Evolutionary conservation across 2,888 invertebrate genomes (phyloP).

Genomic region (Lissocephala sabroskyi): DNA sequence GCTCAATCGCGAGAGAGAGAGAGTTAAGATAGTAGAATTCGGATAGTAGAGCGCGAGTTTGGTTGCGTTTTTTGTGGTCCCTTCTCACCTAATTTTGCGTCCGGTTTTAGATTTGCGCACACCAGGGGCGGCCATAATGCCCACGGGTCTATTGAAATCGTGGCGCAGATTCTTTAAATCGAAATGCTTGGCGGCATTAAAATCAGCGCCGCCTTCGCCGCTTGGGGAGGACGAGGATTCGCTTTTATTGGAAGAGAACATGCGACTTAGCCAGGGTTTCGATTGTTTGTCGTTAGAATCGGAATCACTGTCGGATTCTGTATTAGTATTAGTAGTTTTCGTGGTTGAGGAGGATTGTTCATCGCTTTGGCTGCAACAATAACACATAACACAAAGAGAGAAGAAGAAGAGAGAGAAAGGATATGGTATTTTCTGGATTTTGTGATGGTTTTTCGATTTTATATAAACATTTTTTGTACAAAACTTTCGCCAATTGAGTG

Average conservation of each 20-base stretch:
- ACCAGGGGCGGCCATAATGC: slow-evolving; percentile 67
- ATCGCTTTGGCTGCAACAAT: slow-evolving; percentile 72
- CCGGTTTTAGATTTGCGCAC: slow-evolving; percentile 69
- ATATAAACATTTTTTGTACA: background rate
- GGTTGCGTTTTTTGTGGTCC: slow-evolving; percentile 12
- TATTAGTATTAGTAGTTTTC: slow-evolving; percentile 63
- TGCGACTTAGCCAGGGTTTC: slow-evolving; percentile 72
- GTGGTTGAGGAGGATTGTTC: slow-evolving; percentile 66
- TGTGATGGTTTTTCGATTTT: slow-evolving; percentile 1
- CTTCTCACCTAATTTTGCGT: slow-evolving; percentile 74
- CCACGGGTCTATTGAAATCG: slow-evolving; percentile 72
- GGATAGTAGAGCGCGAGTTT: slow-evolving; percentile 25
- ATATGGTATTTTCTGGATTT: no score
- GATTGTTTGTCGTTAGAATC: no score
- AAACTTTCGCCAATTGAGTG: slow-evolving; percentile 5
- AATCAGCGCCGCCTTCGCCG: slow-evolving; percentile 35
- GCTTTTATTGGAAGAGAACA: slow-evolving; percentile 63
- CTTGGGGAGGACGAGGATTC: slow-evolving; percentile 28
- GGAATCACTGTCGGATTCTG: slow-evolving; percentile 54
- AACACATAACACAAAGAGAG: slow-evolving; percentile 54
- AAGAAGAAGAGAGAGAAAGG: slow-evolving; percentile 23
- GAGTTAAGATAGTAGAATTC: no score
- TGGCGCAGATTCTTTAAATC: slow-evolving; percentile 68
- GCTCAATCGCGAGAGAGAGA: no score
- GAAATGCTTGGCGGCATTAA: slow-evolving; percentile 69